Conservation (phyloP, 2,888 invertebrate species). For the Acanthoscelides obtectus region DNA sequence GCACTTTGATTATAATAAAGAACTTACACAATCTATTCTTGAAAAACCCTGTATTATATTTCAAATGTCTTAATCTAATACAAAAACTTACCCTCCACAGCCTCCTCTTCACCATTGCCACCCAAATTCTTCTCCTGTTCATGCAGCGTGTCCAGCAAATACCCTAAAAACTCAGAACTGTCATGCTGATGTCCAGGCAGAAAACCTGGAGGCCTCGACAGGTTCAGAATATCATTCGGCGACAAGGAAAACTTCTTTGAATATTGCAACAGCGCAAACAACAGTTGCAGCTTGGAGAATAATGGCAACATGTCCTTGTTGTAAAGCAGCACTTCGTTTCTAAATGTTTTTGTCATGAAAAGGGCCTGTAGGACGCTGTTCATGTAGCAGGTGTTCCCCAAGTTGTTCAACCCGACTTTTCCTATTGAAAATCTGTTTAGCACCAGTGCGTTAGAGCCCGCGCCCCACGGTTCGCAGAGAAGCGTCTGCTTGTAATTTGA, state of each 20-base stretch:
- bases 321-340: slow-evolving; percentile 59
- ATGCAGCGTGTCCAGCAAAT: slow-evolving; percentile 65
- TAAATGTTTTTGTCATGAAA: slow-evolving; percentile 75
- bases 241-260: slow-evolving; percentile 63
- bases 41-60: too few species aligned
- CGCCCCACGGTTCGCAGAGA: slow-evolving; percentile 45
- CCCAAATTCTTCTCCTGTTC: slow-evolving; percentile 58
- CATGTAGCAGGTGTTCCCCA: slow-evolving; percentile 88
- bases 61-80: not conserved
- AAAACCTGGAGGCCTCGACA: slow-evolving; percentile 74
- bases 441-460: slow-evolving; percentile 29
- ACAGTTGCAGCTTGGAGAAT: slow-evolving; percentile 59
- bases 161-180: slow-evolving; percentile 81
- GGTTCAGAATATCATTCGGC: slow-evolving; percentile 66
- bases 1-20: too few species aligned
- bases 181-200: slow-evolving; percentile 77
- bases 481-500: slow-evolving; percentile 37
- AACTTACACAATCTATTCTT: too few species aligned
- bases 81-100: slow-evolving; percentile 20
- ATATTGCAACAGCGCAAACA: slow-evolving; percentile 70
- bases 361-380: slow-evolving; percentile 83
- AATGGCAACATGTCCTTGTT: slow-evolving; percentile 56
- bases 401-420: slow-evolving; percentile 73
- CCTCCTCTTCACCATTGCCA: not conserved
- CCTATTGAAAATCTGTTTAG: slow-evolving; percentile 37